Evolutionary conservation across 2,888 invertebrate species (phyloP).

Genomic region (Conomelus anceps): DNA sequence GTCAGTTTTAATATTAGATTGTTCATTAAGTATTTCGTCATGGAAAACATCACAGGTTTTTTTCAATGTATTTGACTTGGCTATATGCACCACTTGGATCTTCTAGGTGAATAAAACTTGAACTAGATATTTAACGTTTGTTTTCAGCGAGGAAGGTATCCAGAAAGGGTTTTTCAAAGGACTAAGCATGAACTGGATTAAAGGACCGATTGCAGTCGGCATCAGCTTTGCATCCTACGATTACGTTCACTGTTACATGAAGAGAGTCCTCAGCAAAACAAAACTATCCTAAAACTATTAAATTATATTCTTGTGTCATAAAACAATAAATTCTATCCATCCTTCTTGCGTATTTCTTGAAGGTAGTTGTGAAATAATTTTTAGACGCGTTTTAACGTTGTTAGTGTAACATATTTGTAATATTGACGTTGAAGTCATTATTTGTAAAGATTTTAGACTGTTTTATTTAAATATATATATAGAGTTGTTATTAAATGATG

Average conservation of each 20-base stretch:
- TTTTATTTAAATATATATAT: not conserved
- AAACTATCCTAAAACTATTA: not conserved
- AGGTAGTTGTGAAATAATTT: not conserved
- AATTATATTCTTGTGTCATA: not conserved
- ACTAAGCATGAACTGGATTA: slow-evolving; percentile 99
- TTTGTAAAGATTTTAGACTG: not conserved
- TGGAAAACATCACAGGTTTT: too few relatives aligned
- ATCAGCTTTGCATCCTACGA: slow-evolving; percentile 97
- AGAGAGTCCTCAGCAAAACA: not conserved
- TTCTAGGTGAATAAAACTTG: too few relatives aligned
- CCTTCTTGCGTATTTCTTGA: not conserved
- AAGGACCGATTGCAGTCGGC: slow-evolving; percentile 84
- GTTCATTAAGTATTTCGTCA: too few relatives aligned
- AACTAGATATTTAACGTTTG: slow-evolving; percentile 23
- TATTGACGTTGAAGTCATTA: not conserved
- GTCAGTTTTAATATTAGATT: too few relatives aligned
- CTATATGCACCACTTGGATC: too few relatives aligned
- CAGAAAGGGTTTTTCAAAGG: slow-evolving; percentile 93
- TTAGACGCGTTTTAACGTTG: not conserved
- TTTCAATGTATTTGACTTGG: too few relatives aligned
- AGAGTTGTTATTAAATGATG: not conserved
- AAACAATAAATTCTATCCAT: not conserved
- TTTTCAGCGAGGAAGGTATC: slow-evolving; percentile 75
- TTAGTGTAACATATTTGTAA: not conserved
- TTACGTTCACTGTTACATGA: slow-evolving; percentile 47